Base-by-base conservation (phyloP, 2,797 vertebrate species). In the Avahi laniger region DNA sequence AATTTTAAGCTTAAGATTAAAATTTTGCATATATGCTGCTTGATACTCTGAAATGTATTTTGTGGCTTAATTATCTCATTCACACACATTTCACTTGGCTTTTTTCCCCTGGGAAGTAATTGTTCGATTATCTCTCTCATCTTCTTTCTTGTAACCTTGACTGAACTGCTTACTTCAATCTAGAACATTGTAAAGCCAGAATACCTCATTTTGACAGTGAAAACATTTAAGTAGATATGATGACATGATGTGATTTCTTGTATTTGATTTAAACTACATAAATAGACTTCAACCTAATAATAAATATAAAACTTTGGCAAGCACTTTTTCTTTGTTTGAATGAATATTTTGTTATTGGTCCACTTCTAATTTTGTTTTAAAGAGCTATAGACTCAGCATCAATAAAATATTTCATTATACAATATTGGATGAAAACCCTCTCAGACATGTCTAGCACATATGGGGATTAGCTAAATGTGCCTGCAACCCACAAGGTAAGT, bases 201-300 rank as follows among this genome's bases (percentile, higher is more conserved):
- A 97, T 98, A 94, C 98, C 94, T 98, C 98, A 94, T 86, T 91
- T 97, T 97, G 98, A 97, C 96, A 97, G 86, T 97, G 96, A 96
- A 97, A 81, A 96, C 96, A 92, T 54, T 85, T 92, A 38, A 78
- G 24, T n/a, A 22, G 3, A 28, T 97, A 30, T 92, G 63, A 76
- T 89, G 35, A 84, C 20, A 87, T 96, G 79, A 92, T 94, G 82
- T 97, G 75, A 97, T 61, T 97, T 97, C 93, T 52, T 93, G 92
- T 97, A 65, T 98, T 98, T 80, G 72, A 69, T 90, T 94, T 97
- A 73, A 95, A 94, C 92, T 91, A 81, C 67, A 81, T 96, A 69
- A 78, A 67, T 84, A 94, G 48, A 46, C 1, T 82, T 97, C 81
- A 96, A 87, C 43, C 65, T 97, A 97, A 93, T 95, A 98, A 98